Evolutionary conservation across 2,888 invertebrate genomes (phyloP), one percentile per base, ranked within the genome.

Genomic region (Agriotes lineatus): DNA sequence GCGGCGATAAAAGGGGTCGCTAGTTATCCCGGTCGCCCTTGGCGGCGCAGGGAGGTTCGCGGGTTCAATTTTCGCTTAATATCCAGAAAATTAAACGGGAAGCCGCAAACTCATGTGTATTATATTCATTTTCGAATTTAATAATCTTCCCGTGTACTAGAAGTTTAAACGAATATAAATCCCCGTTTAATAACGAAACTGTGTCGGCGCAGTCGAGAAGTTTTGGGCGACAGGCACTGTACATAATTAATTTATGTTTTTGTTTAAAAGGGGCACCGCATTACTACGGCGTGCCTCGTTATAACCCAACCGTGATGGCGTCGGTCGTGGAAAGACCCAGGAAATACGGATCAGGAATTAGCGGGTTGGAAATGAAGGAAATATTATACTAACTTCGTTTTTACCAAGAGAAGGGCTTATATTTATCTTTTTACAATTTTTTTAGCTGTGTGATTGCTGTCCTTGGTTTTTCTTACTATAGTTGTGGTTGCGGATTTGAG

Each of bases 151-250:
- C 33, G 12, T 30, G 16, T 18, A 52, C 33, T 52, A 33, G 22
- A 52, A 52, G 52, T 52, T 52, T 52, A 52, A 52, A 52, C 33
- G 52, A 52, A 52, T 52, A 52, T 52, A 52, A 52, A 52, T 52
- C 18, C 52, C 22, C 18, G 52, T 52, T 52, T 52, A 52, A 52
- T 52, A 52, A 52, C 52, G 33, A 16, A 52, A 52, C 18, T 33
- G 30, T 33, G 30, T 33, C 52, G 33, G 10, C 33, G 16, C n/a
- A 33, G 52, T 33, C 18, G 1, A 14, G 33, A 52, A 52, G 33
- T 52, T 52, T 52, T 16, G 52, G 30, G 33, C n/a, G 52, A 52
- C 52, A 33, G 33, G 33, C 52, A 18, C 18, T 52, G 33, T 33
- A 10, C 52, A 52, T 33, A 52, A 52, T 52, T 52, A 52, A 52